These are phyloP conservation scores for Helicolenus hilgendorfi DNA, from an alignment of 2,797 vertebrate species.

Conservation along the genomic window DNA sequence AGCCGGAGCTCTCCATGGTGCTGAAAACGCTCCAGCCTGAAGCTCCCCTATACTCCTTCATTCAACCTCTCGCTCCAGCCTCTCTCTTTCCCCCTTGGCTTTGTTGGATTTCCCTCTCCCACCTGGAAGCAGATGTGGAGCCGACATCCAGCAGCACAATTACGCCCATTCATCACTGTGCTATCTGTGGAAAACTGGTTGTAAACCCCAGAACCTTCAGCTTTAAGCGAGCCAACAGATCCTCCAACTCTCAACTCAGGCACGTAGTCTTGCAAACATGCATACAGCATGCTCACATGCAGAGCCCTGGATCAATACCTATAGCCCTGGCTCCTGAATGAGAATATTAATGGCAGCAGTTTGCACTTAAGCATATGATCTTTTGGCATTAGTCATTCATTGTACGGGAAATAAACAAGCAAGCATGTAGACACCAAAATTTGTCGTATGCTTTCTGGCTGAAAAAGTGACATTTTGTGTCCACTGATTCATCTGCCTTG, in stretches of 20 bases:
- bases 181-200: conserved; percentile 20
- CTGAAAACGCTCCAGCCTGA: conserved; percentile 60
- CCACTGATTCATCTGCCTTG: not conserved
- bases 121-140: conserved; percentile 39
- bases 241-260: conserved; percentile 11
- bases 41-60: not conserved
- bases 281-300: not conserved
- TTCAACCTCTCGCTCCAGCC: not conserved
- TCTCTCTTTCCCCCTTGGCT: conserved; percentile 2
- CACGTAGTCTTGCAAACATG: not conserved
- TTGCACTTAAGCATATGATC: not conserved
- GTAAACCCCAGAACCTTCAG: conserved; percentile 11
- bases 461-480: not conserved
- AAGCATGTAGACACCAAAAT: not conserved
- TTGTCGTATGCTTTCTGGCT: not conserved
- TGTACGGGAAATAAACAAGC: not conserved
- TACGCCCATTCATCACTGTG: conserved; percentile 41
- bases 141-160: conserved; percentile 33
- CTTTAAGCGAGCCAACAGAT: conserved; percentile 7
- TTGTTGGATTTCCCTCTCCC: conserved; percentile 13
- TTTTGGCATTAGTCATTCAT: not conserved
- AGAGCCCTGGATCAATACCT: conserved; percentile 48
- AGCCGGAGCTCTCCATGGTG: conserved; percentile 73
- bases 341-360: conserved; percentile 42
- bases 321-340: conserved; percentile 11